Evolutionary conservation across 2,113 vertebrate species (phyloP), one percentile per base, ranked within the genome.

Genomic region (Manacus vitellinus): DNA sequence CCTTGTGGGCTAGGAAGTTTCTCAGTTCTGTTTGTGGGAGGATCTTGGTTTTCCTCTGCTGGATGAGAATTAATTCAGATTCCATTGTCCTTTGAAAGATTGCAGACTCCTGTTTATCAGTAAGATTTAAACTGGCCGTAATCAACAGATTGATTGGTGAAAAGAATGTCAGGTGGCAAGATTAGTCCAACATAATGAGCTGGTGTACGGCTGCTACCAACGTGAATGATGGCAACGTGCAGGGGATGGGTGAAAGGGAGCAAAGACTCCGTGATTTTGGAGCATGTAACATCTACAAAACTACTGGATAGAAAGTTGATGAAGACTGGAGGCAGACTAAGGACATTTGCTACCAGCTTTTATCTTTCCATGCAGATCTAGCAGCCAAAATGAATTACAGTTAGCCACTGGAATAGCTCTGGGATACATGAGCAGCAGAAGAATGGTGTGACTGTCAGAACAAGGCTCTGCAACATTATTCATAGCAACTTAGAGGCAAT

Each of bases 341-440:
- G 88, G 94, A 46, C 68, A n/a, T 74, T 96, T 94, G 55, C 89
- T 93, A 33, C 18, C 51, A 91, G 80, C 78, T 96, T 95, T 91
- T 92, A 56, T 94, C 75, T 73, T 96, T 89, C 92, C 79, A 33
- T 88, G 94, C 92, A 96, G 93, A 88, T 96, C 85, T 81, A 94
- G 93, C 18, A 96, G 83, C 47, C 86, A 85, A 39, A 95, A 97
- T 95, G 95, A 97, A 95, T 97, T 96, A 94, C 62, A 92, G 87
- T 92, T 96, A 68, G 37, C 93, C 70, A 15, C 44, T 58, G 92
- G 79, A 94, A 87, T 94, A 91, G 89, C 89, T 92, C 84, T 73
- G 47, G 89, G 94, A 93, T 83, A 92, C 62, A 89, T 5, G 25
- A 87, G 76, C 68, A 95, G 88, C 67, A 56, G 75, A 95, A 96